Conservation (phyloP, 2,888 invertebrate genomes). For the Synergus gifuensis region DNA sequence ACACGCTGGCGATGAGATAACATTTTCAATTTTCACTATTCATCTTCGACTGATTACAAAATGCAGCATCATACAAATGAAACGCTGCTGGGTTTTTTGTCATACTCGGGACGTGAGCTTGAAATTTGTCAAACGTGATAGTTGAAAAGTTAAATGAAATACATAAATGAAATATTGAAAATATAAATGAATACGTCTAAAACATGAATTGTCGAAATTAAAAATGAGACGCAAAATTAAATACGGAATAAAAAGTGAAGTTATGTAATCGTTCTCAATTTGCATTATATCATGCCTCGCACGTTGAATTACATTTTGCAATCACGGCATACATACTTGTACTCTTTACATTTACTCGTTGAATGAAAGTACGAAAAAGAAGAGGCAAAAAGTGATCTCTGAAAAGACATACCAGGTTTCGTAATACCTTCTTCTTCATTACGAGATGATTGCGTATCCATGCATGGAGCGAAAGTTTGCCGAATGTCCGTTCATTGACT, state of each 20-base stretch:
- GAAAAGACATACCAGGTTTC: slow-evolving; percentile 35
- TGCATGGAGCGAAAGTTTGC: slow-evolving; percentile 59
- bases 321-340: slow-evolving; percentile 8
- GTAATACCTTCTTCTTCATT: slow-evolving; percentile 50
- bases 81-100: too few relatives aligned
- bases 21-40: too few relatives aligned
- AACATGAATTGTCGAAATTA: background rate
- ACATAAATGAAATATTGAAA: background rate
- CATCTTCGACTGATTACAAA: too few relatives aligned
- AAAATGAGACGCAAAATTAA: background rate
- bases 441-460: slow-evolving; percentile 56
- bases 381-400: slow-evolving; percentile 36
- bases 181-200: background rate
- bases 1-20: too few relatives aligned
- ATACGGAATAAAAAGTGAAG: background rate
- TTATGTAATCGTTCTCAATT: slow-evolving; percentile 31
- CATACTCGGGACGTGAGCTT: too few relatives aligned
- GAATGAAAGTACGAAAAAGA: slow-evolving; percentile 46
- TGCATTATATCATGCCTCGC: slow-evolving; percentile 29
- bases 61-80: too few relatives aligned
- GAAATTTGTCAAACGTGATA: too few relatives aligned
- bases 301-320: slow-evolving; percentile 31
- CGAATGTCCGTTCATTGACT: slow-evolving; percentile 56
- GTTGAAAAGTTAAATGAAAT: too few relatives aligned
- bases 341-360: slow-evolving; percentile 26